Evolutionary conservation across 2,113 vertebrate genomes (phyloP).

Genomic region (Ursus arctos): DNA sequence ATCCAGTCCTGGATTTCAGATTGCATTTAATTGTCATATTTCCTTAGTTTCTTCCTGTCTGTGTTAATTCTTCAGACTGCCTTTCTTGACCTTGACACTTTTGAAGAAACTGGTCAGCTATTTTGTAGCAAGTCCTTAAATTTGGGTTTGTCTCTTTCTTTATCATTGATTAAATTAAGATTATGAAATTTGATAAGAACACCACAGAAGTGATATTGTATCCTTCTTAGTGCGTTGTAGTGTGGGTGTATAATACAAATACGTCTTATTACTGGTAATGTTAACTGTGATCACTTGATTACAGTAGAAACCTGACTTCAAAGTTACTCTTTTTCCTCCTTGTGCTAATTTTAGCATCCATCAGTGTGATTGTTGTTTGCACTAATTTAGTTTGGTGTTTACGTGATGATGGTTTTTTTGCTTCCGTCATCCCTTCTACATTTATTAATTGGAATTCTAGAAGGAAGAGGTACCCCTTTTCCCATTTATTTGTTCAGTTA

Average conservation of each 20-base stretch:
- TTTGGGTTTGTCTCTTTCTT: not conserved
- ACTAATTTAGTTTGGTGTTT: not conserved
- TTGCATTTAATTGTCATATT: not conserved
- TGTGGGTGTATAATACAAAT: not conserved
- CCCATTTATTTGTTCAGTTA: not conserved
- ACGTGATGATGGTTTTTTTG: not conserved
- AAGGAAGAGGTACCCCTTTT: not conserved
- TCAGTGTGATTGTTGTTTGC: not conserved
- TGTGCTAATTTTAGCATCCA: not conserved
- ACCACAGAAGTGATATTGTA: not conserved
- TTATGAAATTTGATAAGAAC: not conserved
- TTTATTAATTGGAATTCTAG: conserved; percentile 8
- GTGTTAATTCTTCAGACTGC: not conserved
- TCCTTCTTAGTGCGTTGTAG: not conserved
- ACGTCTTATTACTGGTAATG: not conserved
- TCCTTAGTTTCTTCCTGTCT: not conserved
- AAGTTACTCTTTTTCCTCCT: conserved; percentile 25
- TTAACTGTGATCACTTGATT: conserved; percentile 20
- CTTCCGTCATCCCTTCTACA: not conserved
- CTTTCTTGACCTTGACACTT: not conserved
- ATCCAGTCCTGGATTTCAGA: not conserved
- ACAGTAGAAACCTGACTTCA: not conserved
- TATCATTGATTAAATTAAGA: not conserved
- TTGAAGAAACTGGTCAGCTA: not conserved
- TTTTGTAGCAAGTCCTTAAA: not conserved